Percentiles rank a stretch among this genome's conserved stretches.
These are phyloP conservation scores for Paedocypris sp. DNA, from an alignment of 2,113 vertebrate species.

Conservation along the genomic window DNA sequence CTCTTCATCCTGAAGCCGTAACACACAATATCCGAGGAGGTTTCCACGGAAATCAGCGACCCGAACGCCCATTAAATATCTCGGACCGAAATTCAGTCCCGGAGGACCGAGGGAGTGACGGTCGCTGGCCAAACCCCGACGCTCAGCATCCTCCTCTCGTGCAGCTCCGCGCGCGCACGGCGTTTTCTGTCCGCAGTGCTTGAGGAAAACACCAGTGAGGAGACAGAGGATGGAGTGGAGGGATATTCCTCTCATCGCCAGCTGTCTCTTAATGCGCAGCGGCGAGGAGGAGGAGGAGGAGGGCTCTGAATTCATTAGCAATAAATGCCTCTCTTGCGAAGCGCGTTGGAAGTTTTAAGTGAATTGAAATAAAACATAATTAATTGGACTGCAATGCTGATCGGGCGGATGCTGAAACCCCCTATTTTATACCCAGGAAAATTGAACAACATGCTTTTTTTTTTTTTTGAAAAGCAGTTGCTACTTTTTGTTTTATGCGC, in stretches of 20 bases:
- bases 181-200: conserved; percentile 16
- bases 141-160: conserved; percentile 45
- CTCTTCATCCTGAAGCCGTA: conserved; percentile 56
- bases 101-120: conserved; percentile 38
- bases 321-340: conserved; percentile 58
- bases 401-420: conserved; percentile 47
- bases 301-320: conserved; percentile 58
- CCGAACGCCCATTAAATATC: conserved; percentile 56
- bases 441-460: too few relatives aligned
- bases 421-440: conserved; percentile 19
- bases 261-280: conserved; percentile 14
- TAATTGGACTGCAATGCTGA: conserved; percentile 54
- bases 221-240: conserved; percentile 32
- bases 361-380: conserved; percentile 64
- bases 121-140: conserved; percentile 42
- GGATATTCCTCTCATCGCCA: conserved; percentile 18
- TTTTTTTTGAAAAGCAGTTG: too few relatives aligned
- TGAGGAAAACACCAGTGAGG: conserved; percentile 12
- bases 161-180: background rate
- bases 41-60: conserved; percentile 36
- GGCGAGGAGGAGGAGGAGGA: conserved; percentile 31
- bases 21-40: conserved; percentile 50
- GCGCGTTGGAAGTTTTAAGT: conserved; percentile 60
- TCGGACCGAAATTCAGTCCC: conserved; percentile 42
- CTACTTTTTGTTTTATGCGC: too few relatives aligned